Conservation (phyloP, 1,140 invertebrate genomes). For the Drosophila ohnishii region DNA sequence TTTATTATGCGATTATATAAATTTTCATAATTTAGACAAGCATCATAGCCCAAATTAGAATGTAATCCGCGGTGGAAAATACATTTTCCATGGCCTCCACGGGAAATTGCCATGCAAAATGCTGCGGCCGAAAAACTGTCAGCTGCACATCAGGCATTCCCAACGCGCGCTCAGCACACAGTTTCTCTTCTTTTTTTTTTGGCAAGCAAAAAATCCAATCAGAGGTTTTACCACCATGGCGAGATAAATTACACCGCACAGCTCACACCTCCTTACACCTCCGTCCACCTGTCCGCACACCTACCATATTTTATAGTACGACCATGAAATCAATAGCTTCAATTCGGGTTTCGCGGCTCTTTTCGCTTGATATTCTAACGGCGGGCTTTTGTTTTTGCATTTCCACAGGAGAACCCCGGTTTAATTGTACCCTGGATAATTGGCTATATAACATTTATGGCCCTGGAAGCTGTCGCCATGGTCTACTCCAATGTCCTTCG, state of each 20-base stretch:
- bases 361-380: constrained; percentile 15
- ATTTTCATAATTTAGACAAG: constrained; percentile 24
- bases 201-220: constrained; percentile 68
- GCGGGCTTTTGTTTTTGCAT: constrained; percentile 1
- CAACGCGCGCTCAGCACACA: constrained; percentile 21
- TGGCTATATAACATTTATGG: constrained; percentile 89
- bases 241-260: constrained; percentile 66
- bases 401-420: constrained; percentile 86
- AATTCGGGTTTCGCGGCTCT: constrained; percentile 18
- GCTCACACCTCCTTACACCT: constrained; percentile 13
- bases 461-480: constrained; percentile 89
- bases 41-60: constrained; percentile 25
- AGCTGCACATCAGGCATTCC: constrained; percentile 41
- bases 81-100: constrained; percentile 19
- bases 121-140: constrained; percentile 55
- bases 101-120: constrained; percentile 24
- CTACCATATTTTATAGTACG: constrained; percentile 30
- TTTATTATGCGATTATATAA: constrained; percentile 13
- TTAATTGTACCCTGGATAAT: constrained; percentile 89
- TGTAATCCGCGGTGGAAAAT: constrained; percentile 29
- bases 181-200: background rate
- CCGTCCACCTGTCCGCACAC: background rate
- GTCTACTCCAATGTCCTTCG: constrained; percentile 90
- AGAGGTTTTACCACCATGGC: constrained; percentile 49
- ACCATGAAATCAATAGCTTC: constrained; percentile 62